Conservation (phyloP, 2,113 vertebrate genomes). For the Hippocampus zosterae region DNA sequence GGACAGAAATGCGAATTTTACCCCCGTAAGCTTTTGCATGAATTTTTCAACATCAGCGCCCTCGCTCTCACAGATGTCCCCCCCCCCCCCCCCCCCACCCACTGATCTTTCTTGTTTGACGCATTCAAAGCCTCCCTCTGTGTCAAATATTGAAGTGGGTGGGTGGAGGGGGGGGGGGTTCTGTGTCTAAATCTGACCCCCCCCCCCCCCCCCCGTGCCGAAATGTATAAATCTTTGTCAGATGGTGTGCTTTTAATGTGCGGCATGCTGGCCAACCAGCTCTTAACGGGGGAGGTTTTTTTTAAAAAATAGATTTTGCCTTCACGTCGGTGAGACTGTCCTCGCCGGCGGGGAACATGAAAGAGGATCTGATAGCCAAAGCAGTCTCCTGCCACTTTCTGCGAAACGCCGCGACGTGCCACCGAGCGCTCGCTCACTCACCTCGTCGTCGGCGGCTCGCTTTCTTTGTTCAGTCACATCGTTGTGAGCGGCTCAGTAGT, state of each 20-base stretch:
- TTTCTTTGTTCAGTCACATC: constrained; percentile 12
- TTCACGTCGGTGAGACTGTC: not conserved
- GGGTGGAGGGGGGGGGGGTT: constrained; percentile 7
- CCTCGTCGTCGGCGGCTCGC: constrained; percentile 15
- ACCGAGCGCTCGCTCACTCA: not conserved
- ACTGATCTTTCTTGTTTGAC: constrained; percentile 14
- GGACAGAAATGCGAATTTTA: constrained; percentile 9
- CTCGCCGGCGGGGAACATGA: constrained; percentile 20
- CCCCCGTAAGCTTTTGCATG: constrained; percentile 12
- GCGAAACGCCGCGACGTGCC: constrained; percentile 16
- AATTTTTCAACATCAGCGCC: constrained; percentile 8
- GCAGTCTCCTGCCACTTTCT: constrained; percentile 28
- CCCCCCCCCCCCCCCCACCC: no score
- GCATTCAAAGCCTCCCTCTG: constrained; percentile 19
- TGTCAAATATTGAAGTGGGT: constrained; percentile 26
- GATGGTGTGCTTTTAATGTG: constrained; percentile 3
- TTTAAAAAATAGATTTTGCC: constrained; percentile 11
- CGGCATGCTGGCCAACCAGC: not conserved
- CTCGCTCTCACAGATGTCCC: constrained; percentile 9
- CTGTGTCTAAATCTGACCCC: constrained; percentile 30
- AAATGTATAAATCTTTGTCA: not conserved
- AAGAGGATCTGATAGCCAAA: constrained; percentile 49
- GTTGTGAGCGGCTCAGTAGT: constrained; percentile 22
- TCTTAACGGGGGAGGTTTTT: not conserved
- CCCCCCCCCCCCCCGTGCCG: constrained; percentile 18